These are phyloP conservation scores for Polymixis lichenea DNA, from an alignment of 2,888 invertebrate species.

Conservation along the genomic window DNA sequence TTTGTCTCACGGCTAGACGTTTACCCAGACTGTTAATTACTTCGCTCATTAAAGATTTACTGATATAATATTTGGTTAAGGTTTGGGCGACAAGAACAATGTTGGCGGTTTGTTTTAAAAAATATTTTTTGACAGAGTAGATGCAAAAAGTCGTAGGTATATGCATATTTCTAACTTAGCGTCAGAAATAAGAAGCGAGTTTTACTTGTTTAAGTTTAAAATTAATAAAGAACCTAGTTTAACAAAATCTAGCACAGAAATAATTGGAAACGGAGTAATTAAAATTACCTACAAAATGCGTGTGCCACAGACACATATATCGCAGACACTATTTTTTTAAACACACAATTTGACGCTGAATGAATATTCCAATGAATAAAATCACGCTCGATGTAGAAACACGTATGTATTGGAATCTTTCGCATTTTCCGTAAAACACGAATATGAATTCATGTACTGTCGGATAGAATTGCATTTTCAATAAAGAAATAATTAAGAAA, in stretches of 20 bases:
- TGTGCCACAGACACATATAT: constrained; percentile 39
- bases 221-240: neutral
- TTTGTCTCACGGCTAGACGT: constrained; percentile 24
- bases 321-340: constrained; percentile 4
- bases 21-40: constrained; percentile 22
- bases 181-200: neutral
- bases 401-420: constrained; percentile 37
- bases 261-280: neutral
- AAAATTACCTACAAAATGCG: constrained; percentile 1
- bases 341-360: constrained; percentile 47
- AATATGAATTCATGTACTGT: constrained; percentile 27
- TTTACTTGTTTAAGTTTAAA: neutral
- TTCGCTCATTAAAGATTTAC: constrained; percentile 19
- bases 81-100: neutral
- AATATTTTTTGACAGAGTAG: neutral
- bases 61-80: constrained; percentile 9
- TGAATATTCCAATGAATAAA: constrained; percentile 53
- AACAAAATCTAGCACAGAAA: neutral
- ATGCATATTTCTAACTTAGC: neutral
- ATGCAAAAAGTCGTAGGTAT: neutral
- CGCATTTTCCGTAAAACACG: constrained; percentile 14
- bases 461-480: constrained; percentile 46
- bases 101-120: neutral
- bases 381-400: constrained; percentile 42
- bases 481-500: constrained; percentile 26